Percentiles rank a stretch among this genome's conserved stretches.
phyloP scores from a whole-genome alignment of 2,113 vertebrate species.

The Saimiri boliviensis region DNA sequence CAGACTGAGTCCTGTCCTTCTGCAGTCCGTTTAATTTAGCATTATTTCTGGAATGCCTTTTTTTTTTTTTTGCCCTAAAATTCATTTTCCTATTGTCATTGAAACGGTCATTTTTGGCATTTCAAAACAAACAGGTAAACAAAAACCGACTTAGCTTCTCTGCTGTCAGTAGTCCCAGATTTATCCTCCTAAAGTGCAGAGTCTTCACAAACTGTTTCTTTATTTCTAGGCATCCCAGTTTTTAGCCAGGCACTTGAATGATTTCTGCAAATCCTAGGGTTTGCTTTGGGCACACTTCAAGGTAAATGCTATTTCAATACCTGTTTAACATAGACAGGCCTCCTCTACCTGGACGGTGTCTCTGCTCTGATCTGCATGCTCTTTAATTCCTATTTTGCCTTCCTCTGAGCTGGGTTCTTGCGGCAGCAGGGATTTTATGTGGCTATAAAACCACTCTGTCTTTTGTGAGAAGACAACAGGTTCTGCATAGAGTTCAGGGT shows the following conservation, averaged over 20 bases:
- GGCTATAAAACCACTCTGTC: background rate
- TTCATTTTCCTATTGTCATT: background rate
- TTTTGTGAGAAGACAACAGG: background rate
- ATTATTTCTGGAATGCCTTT: background rate
- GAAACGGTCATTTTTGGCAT: background rate
- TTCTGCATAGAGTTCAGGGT: background rate
- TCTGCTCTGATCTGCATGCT: background rate
- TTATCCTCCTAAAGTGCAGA: background rate
- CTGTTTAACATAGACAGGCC: background rate
- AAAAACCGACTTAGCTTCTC: background rate
- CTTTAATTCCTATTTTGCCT: background rate
- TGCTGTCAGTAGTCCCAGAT: background rate
- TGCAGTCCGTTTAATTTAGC: no score
- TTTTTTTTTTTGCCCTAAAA: background rate
- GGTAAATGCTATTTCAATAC: background rate
- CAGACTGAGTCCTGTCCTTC: background rate
- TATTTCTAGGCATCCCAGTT: accelerated
- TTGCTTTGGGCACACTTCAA: background rate
- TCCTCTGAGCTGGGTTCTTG: background rate
- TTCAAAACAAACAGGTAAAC: background rate
- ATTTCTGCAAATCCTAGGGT: background rate
- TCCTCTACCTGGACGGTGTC: accelerated
- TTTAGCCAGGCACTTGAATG: background rate
- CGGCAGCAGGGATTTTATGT: background rate
- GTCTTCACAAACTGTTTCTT: background rate